Percentiles rank a stretch among this genome's conserved stretches.
Evolutionary conservation across 2,113 vertebrate genomes (phyloP).

Genomic region (Thymallus thymallus): DNA sequence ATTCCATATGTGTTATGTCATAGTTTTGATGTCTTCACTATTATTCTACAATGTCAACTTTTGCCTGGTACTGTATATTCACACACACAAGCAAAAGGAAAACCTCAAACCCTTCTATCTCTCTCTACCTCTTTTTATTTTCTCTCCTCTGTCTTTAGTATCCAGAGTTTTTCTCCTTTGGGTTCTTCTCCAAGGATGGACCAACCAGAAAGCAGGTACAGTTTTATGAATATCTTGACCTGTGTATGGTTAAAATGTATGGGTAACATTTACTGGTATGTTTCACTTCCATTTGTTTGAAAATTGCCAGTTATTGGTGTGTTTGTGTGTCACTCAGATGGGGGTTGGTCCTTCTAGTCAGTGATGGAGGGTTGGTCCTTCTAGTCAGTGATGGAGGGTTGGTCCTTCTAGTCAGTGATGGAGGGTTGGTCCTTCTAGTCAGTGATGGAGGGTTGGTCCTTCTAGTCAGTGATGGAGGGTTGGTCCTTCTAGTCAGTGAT

Average conservation of each 20-base stretch:
- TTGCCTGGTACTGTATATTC: not conserved
- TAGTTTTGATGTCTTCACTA: no score
- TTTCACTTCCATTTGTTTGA: not conserved
- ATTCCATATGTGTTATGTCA: no score
- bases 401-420: slow-evolving; percentile 64
- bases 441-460: slow-evolving; percentile 1
- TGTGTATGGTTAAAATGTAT: not conserved
- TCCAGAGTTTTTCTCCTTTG: slow-evolving; percentile 91
- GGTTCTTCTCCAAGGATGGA: slow-evolving; percentile 84
- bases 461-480: slow-evolving; percentile 75
- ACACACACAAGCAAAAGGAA: not conserved
- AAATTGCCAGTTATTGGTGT: not conserved
- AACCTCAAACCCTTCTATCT: not conserved
- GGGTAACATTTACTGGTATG: not conserved
- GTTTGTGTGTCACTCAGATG: no score
- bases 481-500: slow-evolving; percentile 91
- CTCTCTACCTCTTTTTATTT: not conserved
- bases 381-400: slow-evolving; percentile 62
- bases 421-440: slow-evolving; percentile 87
- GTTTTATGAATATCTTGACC: not conserved
- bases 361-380: slow-evolving; percentile 83
- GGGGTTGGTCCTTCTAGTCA: slow-evolving; percentile 16
- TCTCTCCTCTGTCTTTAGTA: slow-evolving; percentile 67
- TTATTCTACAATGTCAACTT: no score
- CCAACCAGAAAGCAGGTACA: slow-evolving; percentile 92